Percentiles rank a stretch among this genome's conserved stretches.
These are phyloP conservation scores for Spermophilus dauricus DNA, from an alignment of 2,113 vertebrate genomes.

Conservation along the genomic window DNA sequence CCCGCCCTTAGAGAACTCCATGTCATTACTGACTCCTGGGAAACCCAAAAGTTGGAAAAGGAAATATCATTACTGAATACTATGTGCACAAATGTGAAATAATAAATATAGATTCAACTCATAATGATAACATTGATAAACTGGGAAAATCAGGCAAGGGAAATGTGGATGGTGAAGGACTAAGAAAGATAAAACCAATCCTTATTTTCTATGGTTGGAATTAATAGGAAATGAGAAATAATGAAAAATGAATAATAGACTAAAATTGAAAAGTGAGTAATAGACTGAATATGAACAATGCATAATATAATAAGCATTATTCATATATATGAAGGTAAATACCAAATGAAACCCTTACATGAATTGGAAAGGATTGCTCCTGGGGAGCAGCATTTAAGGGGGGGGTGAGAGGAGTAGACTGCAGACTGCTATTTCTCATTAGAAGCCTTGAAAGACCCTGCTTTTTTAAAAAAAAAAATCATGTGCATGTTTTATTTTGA, in stretches of 20 bases:
- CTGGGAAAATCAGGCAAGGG: not conserved
- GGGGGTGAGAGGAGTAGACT: not conserved
- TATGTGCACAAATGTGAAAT: not conserved
- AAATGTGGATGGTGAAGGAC: not conserved
- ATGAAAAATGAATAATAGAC: not conserved
- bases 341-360: not conserved
- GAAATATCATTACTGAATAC: not conserved
- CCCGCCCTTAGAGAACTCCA: not conserved
- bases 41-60: conserved; percentile 17
- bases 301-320: not conserved
- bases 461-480: not conserved
- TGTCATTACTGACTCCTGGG: not conserved
- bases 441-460: not conserved
- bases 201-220: not conserved
- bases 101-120: not conserved
- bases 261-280: not conserved
- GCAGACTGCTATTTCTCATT: not conserved
- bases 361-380: not conserved
- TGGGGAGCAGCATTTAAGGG: not conserved
- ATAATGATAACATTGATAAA: not conserved
- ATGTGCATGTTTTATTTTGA: not conserved
- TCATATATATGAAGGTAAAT: not conserved
- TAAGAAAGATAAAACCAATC: not conserved
- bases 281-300: not conserved
- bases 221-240: not conserved